phyloP scores from a whole-genome alignment of 2,797 vertebrate species.

The Myotis pilosus region DNA sequence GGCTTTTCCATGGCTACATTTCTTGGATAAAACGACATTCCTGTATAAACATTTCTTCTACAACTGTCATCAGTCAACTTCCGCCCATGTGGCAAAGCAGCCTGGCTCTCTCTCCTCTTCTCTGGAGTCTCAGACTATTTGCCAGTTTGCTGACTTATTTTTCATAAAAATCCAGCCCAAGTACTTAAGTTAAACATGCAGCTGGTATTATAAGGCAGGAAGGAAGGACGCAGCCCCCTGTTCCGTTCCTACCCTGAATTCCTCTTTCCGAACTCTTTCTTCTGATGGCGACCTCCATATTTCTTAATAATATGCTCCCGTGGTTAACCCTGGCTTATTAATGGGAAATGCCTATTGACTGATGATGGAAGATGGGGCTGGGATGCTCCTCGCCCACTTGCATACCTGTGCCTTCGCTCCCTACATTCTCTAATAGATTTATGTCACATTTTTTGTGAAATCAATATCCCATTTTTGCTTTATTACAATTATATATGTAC shows the following conservation, averaged over 20 bases:
- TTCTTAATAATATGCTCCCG: background rate
- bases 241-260: background rate
- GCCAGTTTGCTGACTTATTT: background rate
- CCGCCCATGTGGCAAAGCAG: background rate
- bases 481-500: slow-evolving; percentile 57
- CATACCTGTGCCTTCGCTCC: background rate
- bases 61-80: background rate
- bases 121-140: background rate
- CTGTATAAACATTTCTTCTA: background rate
- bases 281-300: background rate
- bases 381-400: background rate
- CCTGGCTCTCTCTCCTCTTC: background rate
- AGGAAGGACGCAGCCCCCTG: background rate
- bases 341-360: background rate
- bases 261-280: background rate
- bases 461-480: slow-evolving; percentile 68
- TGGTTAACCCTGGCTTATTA: background rate
- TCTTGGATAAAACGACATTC: background rate
- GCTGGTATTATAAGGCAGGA: background rate
- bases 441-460: slow-evolving; percentile 41
- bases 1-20: background rate
- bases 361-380: background rate
- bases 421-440: slow-evolving; percentile 1
- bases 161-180: background rate
- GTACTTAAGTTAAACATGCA: background rate